phyloP scores from a whole-genome alignment of 2,888 invertebrate genomes.

The Mesorhabditis sp. region DNA sequence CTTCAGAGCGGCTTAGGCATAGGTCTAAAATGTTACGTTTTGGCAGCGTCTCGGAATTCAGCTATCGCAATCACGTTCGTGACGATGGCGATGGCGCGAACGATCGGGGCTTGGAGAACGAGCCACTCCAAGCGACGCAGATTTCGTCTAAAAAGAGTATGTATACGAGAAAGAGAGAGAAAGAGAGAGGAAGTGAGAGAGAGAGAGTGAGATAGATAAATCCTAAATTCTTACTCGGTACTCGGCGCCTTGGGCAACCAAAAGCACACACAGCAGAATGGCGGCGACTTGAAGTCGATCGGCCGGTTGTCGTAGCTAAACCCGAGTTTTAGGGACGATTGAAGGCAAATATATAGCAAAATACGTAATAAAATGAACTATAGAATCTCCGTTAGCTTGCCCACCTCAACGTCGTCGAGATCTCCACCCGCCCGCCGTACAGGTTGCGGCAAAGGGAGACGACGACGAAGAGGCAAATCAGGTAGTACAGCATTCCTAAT shows the following conservation, averaged over 20 bases:
- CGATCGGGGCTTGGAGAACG: conserved; percentile 54
- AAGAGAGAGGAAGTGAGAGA: no score
- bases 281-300: conserved; percentile 51
- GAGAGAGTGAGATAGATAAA: not conserved
- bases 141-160: conserved; percentile 35
- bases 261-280: conserved; percentile 51
- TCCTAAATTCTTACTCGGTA: conserved; percentile 27
- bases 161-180: no score
- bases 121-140: conserved; percentile 51
- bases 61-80: conserved; percentile 45
- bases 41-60: conserved; percentile 35
- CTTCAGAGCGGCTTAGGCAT: no score
- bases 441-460: conserved; percentile 50
- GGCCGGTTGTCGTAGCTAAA: conserved; percentile 24
- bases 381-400: not conserved
- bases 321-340: not conserved
- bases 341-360: not conserved
- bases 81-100: conserved; percentile 50
- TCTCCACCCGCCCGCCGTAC: conserved; percentile 34
- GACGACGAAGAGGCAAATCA: conserved; percentile 52
- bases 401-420: conserved; percentile 18
- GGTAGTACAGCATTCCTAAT: conserved; percentile 52
- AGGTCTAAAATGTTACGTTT: conserved; percentile 10
- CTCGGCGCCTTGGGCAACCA: conserved; percentile 43
- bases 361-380: no score